phyloP scores from a whole-genome alignment of 37 sponge, comb jelly and placozoan genomes.

The Cliona cf. orientalis region DNA sequence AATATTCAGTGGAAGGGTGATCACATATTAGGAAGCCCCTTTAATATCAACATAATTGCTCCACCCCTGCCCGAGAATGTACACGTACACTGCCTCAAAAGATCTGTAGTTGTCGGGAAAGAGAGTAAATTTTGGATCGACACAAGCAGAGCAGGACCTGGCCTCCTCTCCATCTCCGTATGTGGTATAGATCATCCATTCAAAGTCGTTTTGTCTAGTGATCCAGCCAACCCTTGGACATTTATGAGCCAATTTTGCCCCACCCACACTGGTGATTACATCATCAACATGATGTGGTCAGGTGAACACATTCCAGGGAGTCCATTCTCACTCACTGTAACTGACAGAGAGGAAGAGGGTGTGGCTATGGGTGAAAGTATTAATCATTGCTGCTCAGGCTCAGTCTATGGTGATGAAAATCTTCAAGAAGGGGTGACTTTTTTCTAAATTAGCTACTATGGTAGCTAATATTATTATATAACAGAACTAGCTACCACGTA shows the following conservation, averaged over 20 bases:
- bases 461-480: too few relatives aligned
- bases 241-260: conserved; percentile 65
- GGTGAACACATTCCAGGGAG: conserved; percentile 70
- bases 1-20: conserved; percentile 49
- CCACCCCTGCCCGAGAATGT: conserved; percentile 74
- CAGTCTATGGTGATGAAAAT: too few relatives aligned
- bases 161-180: conserved; percentile 59
- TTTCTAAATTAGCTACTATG: too few relatives aligned
- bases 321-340: too few relatives aligned
- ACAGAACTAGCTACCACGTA: too few relatives aligned
- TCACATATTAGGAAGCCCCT: conserved; percentile 71
- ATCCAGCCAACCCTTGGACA: conserved; percentile 50
- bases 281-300: conserved; percentile 64
- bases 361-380: too few relatives aligned
- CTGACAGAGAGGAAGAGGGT: too few relatives aligned
- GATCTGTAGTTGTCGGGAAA: conserved; percentile 32
- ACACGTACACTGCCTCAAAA: conserved; percentile 32
- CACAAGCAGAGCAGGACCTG: conserved; percentile 60
- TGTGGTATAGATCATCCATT: conserved; percentile 67
- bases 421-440: too few relatives aligned
- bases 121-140: conserved; percentile 64
- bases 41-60: conserved; percentile 38
- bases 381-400: too few relatives aligned
- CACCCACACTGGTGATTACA: conserved; percentile 46
- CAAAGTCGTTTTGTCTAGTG: conserved; percentile 53